Conservation (phyloP, 2,797 vertebrate species). For the Avahi laniger region DNA sequence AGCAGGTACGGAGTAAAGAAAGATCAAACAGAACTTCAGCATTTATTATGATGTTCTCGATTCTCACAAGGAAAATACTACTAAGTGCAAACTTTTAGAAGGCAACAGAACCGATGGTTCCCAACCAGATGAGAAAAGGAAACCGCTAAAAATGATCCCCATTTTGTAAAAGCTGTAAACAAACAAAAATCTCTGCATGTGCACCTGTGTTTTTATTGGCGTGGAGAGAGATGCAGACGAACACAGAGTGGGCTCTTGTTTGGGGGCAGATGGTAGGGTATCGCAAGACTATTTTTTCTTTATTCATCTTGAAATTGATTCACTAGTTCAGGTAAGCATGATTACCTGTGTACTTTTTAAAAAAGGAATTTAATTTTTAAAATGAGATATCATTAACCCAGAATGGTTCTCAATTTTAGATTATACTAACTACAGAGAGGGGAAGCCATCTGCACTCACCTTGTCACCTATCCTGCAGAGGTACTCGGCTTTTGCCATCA, state of each 20-base stretch:
- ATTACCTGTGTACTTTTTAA: not conserved
- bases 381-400: not conserved
- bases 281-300: not conserved
- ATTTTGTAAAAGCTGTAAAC: not conserved
- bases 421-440: not conserved
- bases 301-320: not conserved
- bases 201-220: not conserved
- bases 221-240: not conserved
- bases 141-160: not conserved
- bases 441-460: constrained; percentile 80
- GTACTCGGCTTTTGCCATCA: constrained; percentile 99
- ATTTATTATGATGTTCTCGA: not conserved
- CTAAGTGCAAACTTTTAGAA: not conserved
- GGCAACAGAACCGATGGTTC: not conserved
- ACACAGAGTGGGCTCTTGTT: not conserved
- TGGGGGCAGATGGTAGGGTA: fast-evolving
- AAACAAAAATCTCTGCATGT: not conserved
- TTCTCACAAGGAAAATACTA: not conserved
- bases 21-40: not conserved
- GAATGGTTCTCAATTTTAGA: not conserved
- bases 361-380: not conserved
- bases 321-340: not conserved
- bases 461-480: constrained; percentile 97
- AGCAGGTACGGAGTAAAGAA: not conserved
- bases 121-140: not conserved